A percentile compares a stretch with the other conserved stretches of the same genome.
phyloP scores from a whole-genome alignment of 1,140 invertebrate genomes.

The Micrasema minimum region DNA sequence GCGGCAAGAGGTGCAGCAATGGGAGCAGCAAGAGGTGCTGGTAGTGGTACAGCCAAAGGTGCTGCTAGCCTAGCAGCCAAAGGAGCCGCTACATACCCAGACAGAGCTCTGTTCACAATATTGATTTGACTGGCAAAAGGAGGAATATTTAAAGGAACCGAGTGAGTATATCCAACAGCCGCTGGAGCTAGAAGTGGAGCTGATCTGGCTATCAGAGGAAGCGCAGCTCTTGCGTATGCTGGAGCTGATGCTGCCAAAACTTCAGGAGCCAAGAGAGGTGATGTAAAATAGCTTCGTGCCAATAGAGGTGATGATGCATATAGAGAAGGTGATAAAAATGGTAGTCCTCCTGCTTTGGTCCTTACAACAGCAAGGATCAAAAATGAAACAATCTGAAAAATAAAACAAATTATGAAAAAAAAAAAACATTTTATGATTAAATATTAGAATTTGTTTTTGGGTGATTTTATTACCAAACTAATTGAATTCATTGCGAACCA shows the following conservation, averaged over 20 bases:
- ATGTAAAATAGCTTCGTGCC: conserved; percentile 4
- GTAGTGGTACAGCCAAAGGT: conserved; percentile 42
- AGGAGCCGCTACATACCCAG: conserved; percentile 56
- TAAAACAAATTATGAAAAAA: too few relatives aligned
- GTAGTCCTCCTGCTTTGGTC: conserved; percentile 29
- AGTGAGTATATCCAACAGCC: conserved; percentile 61
- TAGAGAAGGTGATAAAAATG: conserved; percentile 49
- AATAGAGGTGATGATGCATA: conserved; percentile 55
- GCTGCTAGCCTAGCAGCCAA: conserved; percentile 30
- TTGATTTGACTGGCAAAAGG: conserved; percentile 68
- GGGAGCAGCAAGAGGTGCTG: conserved; percentile 6
- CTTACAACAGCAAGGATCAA: conserved; percentile 33
- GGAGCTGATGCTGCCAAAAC: conserved; percentile 28
- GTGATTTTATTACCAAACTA: conserved; percentile 30
- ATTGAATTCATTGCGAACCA: conserved; percentile 24
- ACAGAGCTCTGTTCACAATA: conserved; percentile 62
- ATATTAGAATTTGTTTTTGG: neutral
- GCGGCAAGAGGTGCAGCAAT: conserved; percentile 38
- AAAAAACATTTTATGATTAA: too few relatives aligned
- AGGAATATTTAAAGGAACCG: conserved; percentile 67
- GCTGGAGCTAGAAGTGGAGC: conserved; percentile 51
- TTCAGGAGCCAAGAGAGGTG: conserved; percentile 16
- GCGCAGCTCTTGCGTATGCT: conserved; percentile 17
- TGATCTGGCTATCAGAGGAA: conserved; percentile 51
- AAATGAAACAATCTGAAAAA: conserved; percentile 44